Base-by-base conservation (phyloP, 2,888 invertebrate species). In the Coelinius sp. region DNA sequence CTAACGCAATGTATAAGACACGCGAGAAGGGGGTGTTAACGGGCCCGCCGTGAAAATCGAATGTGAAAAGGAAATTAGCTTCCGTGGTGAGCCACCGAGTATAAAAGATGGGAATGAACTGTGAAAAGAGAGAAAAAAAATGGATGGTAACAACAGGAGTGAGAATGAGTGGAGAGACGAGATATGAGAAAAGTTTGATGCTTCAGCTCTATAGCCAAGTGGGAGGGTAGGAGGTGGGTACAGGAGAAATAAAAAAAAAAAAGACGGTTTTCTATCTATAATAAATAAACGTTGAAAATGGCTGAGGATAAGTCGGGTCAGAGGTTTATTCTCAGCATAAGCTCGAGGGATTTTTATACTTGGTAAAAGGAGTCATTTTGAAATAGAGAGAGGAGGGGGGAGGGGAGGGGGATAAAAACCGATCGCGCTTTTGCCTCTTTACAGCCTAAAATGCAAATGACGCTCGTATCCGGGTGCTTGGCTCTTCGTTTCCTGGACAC, bases 21-120 rank as follows among this genome's bases (percentile, higher is more conserved):
- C 52, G 67, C 27, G 77, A 79, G 77, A 79, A 74, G 69, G 73
- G 75, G 77, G 77, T 79, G 83, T 85, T 84, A 84, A 85, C 82
- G 82, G 77, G 66, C 76, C n/a, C 76, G 76, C 79, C 79, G 82
- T 83, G 83, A 83, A 85, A 85, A 86, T 86, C 86, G 84, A 87
- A 86, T 81, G 85, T 76, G 83, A 79, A 80, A 81, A 83, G 87
- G 87, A 86, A 87, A 87, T 87, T 87, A 87, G 86, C 83, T 81
- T 81, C 76, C 79, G 78, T 76, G 78, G 68, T 64, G 72, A 62
- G 73, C 62, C 70, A 65, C 70, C 59, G 41, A 38, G 49, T 65
- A 65, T 65, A 65, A 52, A 68, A 64, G 64, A 73, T 22, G 68
- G 24, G 53, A 41, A 56, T 27, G 41, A 24, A 41, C 25, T 56